Evolutionary conservation across 2,888 invertebrate genomes (phyloP), one percentile per base, ranked within the genome.

Genomic region (Hypomecis atomaria): DNA sequence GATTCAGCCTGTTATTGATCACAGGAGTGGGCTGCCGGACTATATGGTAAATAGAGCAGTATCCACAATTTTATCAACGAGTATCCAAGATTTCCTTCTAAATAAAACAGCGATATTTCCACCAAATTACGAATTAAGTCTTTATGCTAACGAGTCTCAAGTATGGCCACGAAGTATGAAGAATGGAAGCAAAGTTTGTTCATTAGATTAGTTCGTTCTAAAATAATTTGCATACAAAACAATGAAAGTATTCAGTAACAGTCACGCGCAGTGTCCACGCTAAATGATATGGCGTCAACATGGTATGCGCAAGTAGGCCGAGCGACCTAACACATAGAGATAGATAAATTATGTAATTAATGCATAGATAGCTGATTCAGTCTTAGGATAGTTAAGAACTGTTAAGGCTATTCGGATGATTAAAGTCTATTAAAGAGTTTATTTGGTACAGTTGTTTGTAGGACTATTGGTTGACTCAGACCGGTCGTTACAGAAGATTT

Each of bases 211-310:
- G 52, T 60, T 65, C 38, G 48, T 4, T 64, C 59, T 47, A 60
- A 60, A 63, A 63, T 59, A 67, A 67, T 66, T 70, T 60, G 65
- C 67, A 68, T 70, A 49, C 53, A 42, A 62, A 70, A 72, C 71
- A 72, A 66, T 73, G 66, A 71, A 62, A 73, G 70, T 69, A 71
- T 68, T 69, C 62, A 74, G 62, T 59, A 67, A 65, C 62, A 70
- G 71, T 69, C 69, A 70, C 71, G 70, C 63, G 65, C 58, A 66
- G 67, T 70, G 66, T 75, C 66, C 72, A 69, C 59, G 62, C 62
- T 71, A 72, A 78, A 79, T 76, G 71, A 68, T 69, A 68, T 72
- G 68, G 53, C 73, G 63, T 69, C 69, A 73, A 71, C 70, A 71
- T 73, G 60, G 59, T 70, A 71, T 73, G 42, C 47, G 52, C 57